A percentile compares a stretch with the other conserved stretches of the same genome.
Conservation (phyloP, 2,113 vertebrate species). For the Zosterops lateralis region DNA sequence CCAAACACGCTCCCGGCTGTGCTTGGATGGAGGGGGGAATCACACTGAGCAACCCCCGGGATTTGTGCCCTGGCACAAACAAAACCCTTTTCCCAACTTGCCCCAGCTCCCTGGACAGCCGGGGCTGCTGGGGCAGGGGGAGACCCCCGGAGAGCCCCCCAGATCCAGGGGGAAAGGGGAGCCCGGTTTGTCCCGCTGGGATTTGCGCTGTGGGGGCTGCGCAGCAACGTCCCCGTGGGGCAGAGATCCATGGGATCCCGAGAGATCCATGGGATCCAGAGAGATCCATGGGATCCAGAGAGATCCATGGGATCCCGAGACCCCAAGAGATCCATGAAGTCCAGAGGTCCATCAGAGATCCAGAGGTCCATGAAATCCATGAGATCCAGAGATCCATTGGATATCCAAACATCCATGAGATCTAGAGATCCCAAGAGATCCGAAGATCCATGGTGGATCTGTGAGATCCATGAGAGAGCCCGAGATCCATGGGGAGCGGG, state of each 20-base stretch:
- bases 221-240: accelerated
- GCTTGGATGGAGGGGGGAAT: neutral
- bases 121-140: accelerated
- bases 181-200: accelerated
- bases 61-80: neutral
- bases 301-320: too few species aligned
- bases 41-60: neutral
- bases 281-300: accelerated
- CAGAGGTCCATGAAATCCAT: neutral
- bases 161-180: neutral
- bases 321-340: neutral
- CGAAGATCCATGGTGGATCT: neutral
- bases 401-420: too few species aligned
- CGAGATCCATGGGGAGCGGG: accelerated
- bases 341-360: neutral
- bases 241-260: neutral
- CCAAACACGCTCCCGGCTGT: accelerated
- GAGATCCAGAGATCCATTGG: neutral
- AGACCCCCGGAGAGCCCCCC: accelerated
- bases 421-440: neutral
- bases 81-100: neutral
- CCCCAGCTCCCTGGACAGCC: neutral
- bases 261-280: neutral
- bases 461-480: neutral
- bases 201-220: neutral